These are phyloP conservation scores for Drosophila aldrichi DNA, from an alignment of 2,888 invertebrate species.

Conservation along the genomic window DNA sequence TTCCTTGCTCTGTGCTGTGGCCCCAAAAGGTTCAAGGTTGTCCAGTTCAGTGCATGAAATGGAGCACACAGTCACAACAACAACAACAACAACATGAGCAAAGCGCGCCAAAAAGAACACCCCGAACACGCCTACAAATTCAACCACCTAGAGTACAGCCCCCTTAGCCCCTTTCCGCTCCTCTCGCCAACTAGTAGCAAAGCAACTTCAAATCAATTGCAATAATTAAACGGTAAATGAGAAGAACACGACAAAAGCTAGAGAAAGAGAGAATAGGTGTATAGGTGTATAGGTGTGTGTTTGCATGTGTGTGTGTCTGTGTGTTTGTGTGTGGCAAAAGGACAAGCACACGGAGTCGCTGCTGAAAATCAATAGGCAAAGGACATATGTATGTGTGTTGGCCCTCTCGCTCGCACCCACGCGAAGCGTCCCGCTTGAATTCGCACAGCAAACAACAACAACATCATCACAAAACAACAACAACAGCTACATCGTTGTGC, in stretches of 20 bases:
- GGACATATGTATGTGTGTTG: slow-evolving; percentile 44
- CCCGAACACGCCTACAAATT: slow-evolving; percentile 9
- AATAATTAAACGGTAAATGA: slow-evolving; percentile 53
- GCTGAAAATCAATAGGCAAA: slow-evolving; percentile 73
- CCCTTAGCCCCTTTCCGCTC: background rate
- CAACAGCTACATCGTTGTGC: slow-evolving; percentile 31
- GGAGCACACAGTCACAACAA: slow-evolving; percentile 13
- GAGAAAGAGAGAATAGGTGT: slow-evolving; percentile 6
- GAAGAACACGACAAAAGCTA: slow-evolving; percentile 7
- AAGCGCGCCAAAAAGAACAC: slow-evolving; percentile 51
- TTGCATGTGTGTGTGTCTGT: slow-evolving; percentile 29
- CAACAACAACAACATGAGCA: slow-evolving; percentile 2
- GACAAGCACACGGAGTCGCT: slow-evolving; percentile 45
- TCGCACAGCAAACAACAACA: slow-evolving; percentile 29
- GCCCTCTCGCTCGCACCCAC: slow-evolving; percentile 33
- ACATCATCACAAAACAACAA: background rate
- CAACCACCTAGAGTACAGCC: background rate
- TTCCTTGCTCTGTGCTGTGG: slow-evolving; percentile 29
- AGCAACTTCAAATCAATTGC: slow-evolving; percentile 56
- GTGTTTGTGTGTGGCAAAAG: slow-evolving; percentile 31
- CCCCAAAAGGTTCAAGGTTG: slow-evolving; percentile 79
- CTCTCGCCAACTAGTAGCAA: background rate
- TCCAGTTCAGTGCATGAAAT: slow-evolving; percentile 54
- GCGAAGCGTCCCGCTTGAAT: slow-evolving; percentile 25
- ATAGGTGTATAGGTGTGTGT: slow-evolving; percentile 13